Conservation (phyloP, 2,113 vertebrate genomes). For the Syngnathoides biaculeatus region DNA sequence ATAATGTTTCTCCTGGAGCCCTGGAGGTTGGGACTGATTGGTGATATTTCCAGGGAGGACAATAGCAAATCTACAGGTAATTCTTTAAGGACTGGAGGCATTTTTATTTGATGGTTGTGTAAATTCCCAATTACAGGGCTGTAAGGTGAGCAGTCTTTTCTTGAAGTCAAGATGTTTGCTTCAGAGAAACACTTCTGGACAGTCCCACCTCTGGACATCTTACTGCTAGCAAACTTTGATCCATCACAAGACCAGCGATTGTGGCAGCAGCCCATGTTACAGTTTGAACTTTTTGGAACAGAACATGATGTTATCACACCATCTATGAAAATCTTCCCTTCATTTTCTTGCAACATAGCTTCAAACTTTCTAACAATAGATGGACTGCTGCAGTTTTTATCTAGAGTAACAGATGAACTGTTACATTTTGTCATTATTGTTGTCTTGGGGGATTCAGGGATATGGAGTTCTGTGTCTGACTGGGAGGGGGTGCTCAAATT, state of each 20-base stretch:
- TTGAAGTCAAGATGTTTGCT: constrained; percentile 68
- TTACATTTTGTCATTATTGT: constrained; percentile 61
- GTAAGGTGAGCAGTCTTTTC: constrained; percentile 45
- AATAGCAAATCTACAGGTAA: constrained; percentile 40
- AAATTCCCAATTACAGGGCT: constrained; percentile 24
- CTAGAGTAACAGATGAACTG: constrained; percentile 45
- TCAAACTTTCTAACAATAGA: constrained; percentile 70
- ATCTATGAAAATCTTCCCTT: constrained; percentile 70
- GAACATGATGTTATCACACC: constrained; percentile 50
- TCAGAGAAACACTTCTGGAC: constrained; percentile 81
- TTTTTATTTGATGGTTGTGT: constrained; percentile 29
- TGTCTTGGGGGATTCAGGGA: constrained; percentile 59
- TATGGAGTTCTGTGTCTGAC: constrained; percentile 63
- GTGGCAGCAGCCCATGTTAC: constrained; percentile 74
- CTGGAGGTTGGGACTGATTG: constrained; percentile 39
- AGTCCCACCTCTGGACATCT: constrained; percentile 61
- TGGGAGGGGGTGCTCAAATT: constrained; percentile 71
- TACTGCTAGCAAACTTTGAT: constrained; percentile 69
- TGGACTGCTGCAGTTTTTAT: constrained; percentile 64
- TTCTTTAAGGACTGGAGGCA: constrained; percentile 38
- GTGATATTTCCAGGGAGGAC: constrained; percentile 44
- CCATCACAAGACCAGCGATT: constrained; percentile 76
- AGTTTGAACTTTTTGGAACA: constrained; percentile 59
- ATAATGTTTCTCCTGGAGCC: constrained; percentile 76
- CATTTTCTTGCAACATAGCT: constrained; percentile 68